Evolutionary conservation across 2,113 vertebrate genomes (phyloP), one percentile per base, ranked within the genome.

Genomic region (Dicentrarchus labrax): DNA sequence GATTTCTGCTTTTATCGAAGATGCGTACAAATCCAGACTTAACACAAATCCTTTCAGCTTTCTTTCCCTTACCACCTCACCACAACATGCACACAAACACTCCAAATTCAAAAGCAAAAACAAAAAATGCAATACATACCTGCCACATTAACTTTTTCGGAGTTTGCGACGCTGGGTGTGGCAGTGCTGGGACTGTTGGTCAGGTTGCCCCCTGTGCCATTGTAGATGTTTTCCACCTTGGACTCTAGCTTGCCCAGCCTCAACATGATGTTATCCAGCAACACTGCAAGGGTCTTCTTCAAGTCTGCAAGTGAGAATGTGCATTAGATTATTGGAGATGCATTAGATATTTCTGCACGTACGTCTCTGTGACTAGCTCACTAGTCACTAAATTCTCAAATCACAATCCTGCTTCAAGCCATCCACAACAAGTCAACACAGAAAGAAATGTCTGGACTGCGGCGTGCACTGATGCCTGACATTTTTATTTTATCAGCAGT

Each of bases 241-340:
- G 97, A 96, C 90, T 99, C 98, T 0, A 99, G 93, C 93, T 98
- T 99, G 72, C 97, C 97, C 68, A 99, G 97, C 78, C 98, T 95
- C 82, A 97, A 97, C 95, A 99, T 95, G 92, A 99, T 99, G 92
- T 99, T 99, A 90, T 99, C 98, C 93, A 99, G 89, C 70, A 99
- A 94, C 68, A 99, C 98, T 2, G 98, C 98, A 2, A 99, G 96
- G 0, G 98, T 99, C 94, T 99, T 99, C 94, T 99, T 99, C 93
- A 99, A 92, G 93, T 99, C 98, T 99, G 90, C 21, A 51, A 59
- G 15, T 0, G 6, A 92, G 53, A 57, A 56, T 1, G 2, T 1
- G 22, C 6, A 65, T 53, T 16, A 47, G 11, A 13, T 47, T 12
- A 13, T 2, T 47, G 45, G 11, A 24, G 5, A 50, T 15, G 43